A percentile compares a stretch with the other conserved stretches of the same genome.
phyloP scores from a whole-genome alignment of 2,888 invertebrate genomes.

The Aphodius sticticus region DNA sequence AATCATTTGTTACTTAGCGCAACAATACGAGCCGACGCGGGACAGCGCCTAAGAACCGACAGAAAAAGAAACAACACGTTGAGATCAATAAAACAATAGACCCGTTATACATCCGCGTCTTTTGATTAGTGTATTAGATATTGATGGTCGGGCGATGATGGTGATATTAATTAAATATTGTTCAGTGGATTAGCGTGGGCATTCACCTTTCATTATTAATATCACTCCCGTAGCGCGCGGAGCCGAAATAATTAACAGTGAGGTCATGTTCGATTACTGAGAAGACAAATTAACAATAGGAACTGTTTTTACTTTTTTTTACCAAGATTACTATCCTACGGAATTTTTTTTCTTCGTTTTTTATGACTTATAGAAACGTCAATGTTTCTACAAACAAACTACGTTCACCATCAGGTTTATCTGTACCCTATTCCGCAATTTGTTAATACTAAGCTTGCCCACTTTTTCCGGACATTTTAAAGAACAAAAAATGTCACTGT shows the following conservation, averaged over 20 bases:
- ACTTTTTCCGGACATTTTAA: too few species aligned
- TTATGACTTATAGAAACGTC: too few species aligned
- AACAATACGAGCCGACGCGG: background rate
- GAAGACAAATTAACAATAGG: too few species aligned
- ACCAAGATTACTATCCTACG: too few species aligned
- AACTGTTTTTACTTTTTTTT: too few species aligned
- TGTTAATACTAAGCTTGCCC: too few species aligned
- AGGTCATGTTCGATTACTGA: background rate
- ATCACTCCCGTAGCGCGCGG: background rate
- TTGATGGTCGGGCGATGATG: background rate
- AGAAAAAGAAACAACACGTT: background rate
- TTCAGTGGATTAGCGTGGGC: background rate
- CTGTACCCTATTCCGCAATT: too few species aligned
- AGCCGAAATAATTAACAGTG: background rate
- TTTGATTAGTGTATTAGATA: background rate
- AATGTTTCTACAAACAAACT: too few species aligned
- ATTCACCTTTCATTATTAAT: background rate
- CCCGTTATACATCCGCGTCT: background rate
- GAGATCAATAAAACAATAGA: background rate
- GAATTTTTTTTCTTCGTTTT: too few species aligned
- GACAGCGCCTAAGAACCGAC: background rate
- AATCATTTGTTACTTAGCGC: conserved; percentile 4
- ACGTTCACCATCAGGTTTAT: too few species aligned
- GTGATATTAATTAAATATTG: background rate
- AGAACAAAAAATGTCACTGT: too few species aligned